A percentile compares a stretch with the other conserved stretches of the same genome.
Evolutionary conservation across 2,113 vertebrate species (phyloP).

Genomic region (Hirundichthys speculiger): DNA sequence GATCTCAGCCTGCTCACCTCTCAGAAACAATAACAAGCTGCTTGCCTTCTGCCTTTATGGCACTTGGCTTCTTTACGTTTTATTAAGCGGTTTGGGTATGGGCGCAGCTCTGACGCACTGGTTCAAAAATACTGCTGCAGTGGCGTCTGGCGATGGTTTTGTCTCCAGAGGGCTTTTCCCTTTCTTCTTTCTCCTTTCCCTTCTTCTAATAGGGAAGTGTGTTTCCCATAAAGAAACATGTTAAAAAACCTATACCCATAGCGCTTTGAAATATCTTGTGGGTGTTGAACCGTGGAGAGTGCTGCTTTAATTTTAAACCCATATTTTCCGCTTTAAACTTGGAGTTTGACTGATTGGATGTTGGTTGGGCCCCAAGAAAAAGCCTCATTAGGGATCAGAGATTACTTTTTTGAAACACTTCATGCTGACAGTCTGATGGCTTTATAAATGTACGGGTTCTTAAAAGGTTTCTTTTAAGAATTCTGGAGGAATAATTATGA

Average conservation of each 20-base stretch:
- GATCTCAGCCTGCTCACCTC: conserved; percentile 82
- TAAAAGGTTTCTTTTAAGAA: too few relatives aligned
- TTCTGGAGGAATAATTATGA: too few relatives aligned
- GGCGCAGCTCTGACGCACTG: conserved; percentile 69
- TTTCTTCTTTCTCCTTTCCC: neutral
- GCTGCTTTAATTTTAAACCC: conserved; percentile 47
- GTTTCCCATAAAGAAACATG: conserved; percentile 77
- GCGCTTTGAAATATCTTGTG: conserved; percentile 57
- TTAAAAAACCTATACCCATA: conserved; percentile 50
- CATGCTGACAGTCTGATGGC: conserved; percentile 34
- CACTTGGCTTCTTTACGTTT: conserved; percentile 76
- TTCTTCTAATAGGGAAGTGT: conserved; percentile 64
- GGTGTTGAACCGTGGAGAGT: conserved; percentile 54
- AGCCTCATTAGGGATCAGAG: conserved; percentile 43
- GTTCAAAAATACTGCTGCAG: conserved; percentile 71
- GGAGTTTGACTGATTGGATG: conserved; percentile 28
- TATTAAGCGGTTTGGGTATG: conserved; percentile 81
- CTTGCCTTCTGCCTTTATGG: conserved; percentile 79
- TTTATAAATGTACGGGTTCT: conserved; percentile 24
- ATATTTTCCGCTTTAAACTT: conserved; percentile 29
- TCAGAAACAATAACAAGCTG: conserved; percentile 83
- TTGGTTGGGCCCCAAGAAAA: conserved; percentile 19
- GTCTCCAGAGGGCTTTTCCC: conserved; percentile 47
- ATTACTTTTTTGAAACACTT: conserved; percentile 40
- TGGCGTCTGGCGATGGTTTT: conserved; percentile 77